Conservation (phyloP, 2,888 invertebrate genomes). For the Frankliniella intonsa region DNA sequence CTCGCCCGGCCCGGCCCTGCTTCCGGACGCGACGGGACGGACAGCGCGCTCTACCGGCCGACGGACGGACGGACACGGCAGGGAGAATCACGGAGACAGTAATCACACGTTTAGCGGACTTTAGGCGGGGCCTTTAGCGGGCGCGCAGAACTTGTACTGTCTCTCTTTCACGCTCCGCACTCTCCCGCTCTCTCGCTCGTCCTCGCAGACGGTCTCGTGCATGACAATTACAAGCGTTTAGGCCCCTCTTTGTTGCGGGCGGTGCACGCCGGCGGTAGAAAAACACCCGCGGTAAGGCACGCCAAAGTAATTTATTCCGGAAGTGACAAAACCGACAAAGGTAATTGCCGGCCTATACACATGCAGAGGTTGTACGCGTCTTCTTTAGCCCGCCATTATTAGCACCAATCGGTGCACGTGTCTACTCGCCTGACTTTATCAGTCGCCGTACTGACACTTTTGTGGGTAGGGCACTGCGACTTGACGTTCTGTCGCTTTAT, state of each 20-base stretch:
- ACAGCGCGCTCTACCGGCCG: too few species aligned
- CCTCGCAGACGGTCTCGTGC: background rate
- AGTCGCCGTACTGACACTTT: too few species aligned
- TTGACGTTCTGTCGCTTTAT: too few species aligned
- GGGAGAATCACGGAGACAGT: background rate
- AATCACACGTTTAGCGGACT: constrained; percentile 17
- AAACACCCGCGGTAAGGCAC: background rate
- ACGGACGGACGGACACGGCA: background rate
- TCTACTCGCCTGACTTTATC: too few species aligned
- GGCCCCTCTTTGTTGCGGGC: background rate
- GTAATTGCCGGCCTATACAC: background rate
- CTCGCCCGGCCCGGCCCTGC: too few species aligned
- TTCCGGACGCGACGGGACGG: too few species aligned
- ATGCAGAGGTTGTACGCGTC: too few species aligned
- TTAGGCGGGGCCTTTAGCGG: constrained; percentile 12
- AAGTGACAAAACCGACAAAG: constrained; percentile 5
- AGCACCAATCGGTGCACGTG: too few species aligned
- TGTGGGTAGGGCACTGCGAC: too few species aligned
- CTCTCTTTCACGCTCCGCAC: too few species aligned
- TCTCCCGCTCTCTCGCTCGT: background rate
- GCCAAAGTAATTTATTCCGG: constrained; percentile 12
- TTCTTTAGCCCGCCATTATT: too few species aligned
- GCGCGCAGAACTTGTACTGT: background rate
- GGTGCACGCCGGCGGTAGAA: background rate
- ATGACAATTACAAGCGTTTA: constrained; percentile 12